phyloP scores from a whole-genome alignment of 2,797 vertebrate species.

The Malurus leucopterus region DNA sequence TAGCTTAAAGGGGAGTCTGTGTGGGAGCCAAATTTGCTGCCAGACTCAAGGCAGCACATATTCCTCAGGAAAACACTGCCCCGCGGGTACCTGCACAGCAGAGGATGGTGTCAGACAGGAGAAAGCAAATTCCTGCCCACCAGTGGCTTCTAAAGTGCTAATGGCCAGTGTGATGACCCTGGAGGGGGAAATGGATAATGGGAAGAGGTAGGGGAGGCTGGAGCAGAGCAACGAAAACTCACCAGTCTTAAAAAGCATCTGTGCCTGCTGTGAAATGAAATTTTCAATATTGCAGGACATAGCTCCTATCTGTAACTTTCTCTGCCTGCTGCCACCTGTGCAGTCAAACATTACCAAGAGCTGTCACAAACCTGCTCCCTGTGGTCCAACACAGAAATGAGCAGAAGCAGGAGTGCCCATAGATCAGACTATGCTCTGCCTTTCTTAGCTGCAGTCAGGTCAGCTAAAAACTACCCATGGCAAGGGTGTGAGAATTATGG shows the following conservation, averaged over 20 bases:
- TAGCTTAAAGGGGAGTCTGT: not conserved
- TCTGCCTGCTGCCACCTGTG: not conserved
- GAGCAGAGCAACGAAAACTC: not conserved
- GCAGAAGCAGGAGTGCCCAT: not conserved
- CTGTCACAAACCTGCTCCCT: not conserved
- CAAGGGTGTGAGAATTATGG: not conserved
- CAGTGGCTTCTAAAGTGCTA: not conserved
- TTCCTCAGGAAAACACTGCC: not conserved
- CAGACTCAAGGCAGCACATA: not conserved
- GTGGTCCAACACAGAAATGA: not conserved
- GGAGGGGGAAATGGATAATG: not conserved
- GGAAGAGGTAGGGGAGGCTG: not conserved
- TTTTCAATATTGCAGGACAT: not conserved
- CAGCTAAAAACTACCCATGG: not conserved
- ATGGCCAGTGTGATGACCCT: not conserved
- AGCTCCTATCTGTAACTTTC: not conserved
- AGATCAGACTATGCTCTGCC: not conserved
- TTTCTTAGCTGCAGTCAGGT: not conserved
- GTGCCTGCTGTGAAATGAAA: conserved; percentile 19
- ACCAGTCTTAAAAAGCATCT: not conserved
- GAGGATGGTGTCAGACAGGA: not conserved
- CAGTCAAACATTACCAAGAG: not conserved
- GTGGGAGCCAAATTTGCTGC: not conserved
- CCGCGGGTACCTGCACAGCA: not conserved
- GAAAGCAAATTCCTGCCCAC: not conserved